These are phyloP conservation scores for Tyria jacobaeae DNA, from an alignment of 2,888 invertebrate species.

Conservation along the genomic window DNA sequence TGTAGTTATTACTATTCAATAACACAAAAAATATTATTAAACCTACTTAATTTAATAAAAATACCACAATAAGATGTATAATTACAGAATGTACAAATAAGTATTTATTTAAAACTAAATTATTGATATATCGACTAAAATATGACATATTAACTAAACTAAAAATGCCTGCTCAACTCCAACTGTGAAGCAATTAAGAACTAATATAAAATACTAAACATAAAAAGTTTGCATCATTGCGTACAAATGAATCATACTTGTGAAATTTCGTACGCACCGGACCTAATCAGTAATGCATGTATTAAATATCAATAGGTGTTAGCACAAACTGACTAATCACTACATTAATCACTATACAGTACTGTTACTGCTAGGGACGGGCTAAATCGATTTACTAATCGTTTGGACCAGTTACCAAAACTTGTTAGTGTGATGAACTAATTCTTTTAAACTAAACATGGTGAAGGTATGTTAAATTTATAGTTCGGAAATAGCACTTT, in stretches of 20 bases:
- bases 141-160: neutral
- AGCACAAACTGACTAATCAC: constrained; percentile 56
- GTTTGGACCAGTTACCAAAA: constrained; percentile 12
- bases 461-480: neutral
- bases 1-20: too few species aligned
- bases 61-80: too few species aligned
- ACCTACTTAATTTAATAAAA: too few species aligned
- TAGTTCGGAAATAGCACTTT: too few species aligned
- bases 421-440: neutral
- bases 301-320: constrained; percentile 55
- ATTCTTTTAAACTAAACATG: too few species aligned
- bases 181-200: constrained; percentile 12
- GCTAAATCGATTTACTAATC: constrained; percentile 21
- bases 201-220: neutral
- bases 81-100: too few species aligned
- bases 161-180: neutral
- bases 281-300: constrained; percentile 41
- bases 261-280: constrained; percentile 42
- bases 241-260: constrained; percentile 42
- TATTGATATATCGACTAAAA: neutral
- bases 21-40: too few species aligned
- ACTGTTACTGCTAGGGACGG: constrained; percentile 41
- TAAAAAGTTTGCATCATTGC: constrained; percentile 39
- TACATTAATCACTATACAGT: constrained; percentile 49
- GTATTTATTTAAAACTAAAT: neutral